Conservation (phyloP, 1,140 invertebrate species). For the Anoplolepis gracilipes region DNA sequence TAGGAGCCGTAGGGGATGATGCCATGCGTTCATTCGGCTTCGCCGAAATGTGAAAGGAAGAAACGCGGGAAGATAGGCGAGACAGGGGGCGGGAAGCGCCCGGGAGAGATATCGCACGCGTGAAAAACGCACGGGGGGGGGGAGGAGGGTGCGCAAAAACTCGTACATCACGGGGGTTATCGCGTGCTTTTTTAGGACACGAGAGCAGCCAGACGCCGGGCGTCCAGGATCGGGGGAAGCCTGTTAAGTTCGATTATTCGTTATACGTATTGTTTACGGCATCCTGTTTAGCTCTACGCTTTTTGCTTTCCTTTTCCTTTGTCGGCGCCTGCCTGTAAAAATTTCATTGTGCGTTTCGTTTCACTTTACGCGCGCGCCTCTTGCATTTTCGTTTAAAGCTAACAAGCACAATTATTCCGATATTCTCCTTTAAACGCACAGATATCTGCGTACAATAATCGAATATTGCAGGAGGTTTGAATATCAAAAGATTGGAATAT, state of each 20-base stretch:
- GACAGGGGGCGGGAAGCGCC: too few relatives aligned
- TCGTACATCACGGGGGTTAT: constrained; percentile 51
- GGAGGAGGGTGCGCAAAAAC: constrained; percentile 36
- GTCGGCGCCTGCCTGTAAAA: background rate
- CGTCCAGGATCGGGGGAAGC: too few relatives aligned
- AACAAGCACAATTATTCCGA: too few relatives aligned
- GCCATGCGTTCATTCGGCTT: background rate
- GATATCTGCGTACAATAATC: too few relatives aligned
- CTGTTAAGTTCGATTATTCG: constrained; percentile 40
- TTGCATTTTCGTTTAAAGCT: too few relatives aligned
- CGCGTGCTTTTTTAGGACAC: constrained; percentile 34
- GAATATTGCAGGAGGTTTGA: too few relatives aligned
- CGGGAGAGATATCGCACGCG: constrained; percentile 31
- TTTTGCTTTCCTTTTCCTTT: background rate
- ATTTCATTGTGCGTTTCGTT: background rate
- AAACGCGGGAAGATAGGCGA: constrained; percentile 29
- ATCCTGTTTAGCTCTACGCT: background rate
- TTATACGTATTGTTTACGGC: constrained; percentile 17
- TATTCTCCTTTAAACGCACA: too few relatives aligned
- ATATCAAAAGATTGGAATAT: background rate
- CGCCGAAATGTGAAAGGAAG: constrained; percentile 1
- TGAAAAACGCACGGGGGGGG: background rate
- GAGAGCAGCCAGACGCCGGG: constrained; percentile 13
- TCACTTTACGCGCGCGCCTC: background rate
- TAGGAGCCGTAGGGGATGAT: background rate